Percentiles rank a stretch among this genome's conserved stretches.
These are phyloP conservation scores for Enteromius anoplus DNA, from an alignment of 2,797 vertebrate genomes.

Conservation along the genomic window DNA sequence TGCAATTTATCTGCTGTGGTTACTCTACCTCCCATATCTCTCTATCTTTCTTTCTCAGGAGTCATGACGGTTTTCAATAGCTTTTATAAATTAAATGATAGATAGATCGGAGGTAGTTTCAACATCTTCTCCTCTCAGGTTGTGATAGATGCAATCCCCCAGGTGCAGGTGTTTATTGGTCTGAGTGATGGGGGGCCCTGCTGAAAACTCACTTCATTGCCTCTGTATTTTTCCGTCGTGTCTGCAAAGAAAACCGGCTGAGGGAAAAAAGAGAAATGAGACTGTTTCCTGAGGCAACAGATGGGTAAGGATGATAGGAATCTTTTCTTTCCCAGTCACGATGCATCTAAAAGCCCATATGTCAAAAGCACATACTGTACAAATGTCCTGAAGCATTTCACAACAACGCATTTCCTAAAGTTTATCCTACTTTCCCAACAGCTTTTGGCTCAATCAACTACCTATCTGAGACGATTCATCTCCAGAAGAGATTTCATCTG, in stretches of 20 bases:
- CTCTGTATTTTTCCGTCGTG: not conserved
- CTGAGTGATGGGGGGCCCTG: not conserved
- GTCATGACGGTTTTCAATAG: not conserved
- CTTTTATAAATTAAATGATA: constrained; percentile 32
- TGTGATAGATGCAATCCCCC: constrained; percentile 20
- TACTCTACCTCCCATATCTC: not conserved
- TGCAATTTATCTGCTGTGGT: constrained; percentile 9
- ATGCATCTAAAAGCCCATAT: not conserved
- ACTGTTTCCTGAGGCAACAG: constrained; percentile 20
- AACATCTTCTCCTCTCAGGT: constrained; percentile 6
- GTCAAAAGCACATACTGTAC: constrained; percentile 10
- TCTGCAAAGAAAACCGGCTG: not conserved
- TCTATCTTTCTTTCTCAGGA: not conserved
- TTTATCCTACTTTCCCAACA: constrained; percentile 3
- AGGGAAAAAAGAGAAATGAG: constrained; percentile 20
- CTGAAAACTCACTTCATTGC: constrained; percentile 15
- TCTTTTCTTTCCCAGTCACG: not conserved
- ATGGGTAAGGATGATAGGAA: constrained; percentile 3
- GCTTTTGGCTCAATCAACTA: not conserved
- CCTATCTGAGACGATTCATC: not conserved
- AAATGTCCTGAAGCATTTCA: constrained; percentile 4
- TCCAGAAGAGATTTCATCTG: not conserved
- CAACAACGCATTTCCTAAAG: not conserved
- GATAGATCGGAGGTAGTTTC: constrained; percentile 12
- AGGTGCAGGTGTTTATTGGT: constrained; percentile 13